A percentile compares a stretch with the other conserved stretches of the same genome.
These are phyloP conservation scores for Cavia aperea DNA, from an alignment of 2,113 vertebrate genomes.

Conservation along the genomic window DNA sequence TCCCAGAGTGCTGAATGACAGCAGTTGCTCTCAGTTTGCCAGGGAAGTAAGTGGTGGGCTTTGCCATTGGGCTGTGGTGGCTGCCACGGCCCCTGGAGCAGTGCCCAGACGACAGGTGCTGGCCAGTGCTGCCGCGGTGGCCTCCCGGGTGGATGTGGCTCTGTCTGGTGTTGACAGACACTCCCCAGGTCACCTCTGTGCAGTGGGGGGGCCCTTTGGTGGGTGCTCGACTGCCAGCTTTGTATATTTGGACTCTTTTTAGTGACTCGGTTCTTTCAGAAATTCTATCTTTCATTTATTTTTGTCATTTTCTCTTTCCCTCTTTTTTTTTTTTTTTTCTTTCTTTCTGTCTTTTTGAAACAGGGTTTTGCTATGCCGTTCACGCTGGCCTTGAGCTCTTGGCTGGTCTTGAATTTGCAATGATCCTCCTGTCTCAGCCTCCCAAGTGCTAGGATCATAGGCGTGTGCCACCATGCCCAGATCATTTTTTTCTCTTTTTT, in stretches of 20 bases:
- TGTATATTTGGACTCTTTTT: not conserved
- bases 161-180: not conserved
- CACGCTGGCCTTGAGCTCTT: no score
- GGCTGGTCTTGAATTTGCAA: no score
- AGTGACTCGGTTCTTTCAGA: not conserved
- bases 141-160: not conserved
- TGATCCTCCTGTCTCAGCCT: no score
- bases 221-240: not conserved
- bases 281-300: not conserved
- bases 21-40: not conserved
- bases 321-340: no score
- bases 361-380: no score
- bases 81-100: not conserved
- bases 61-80: not conserved
- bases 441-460: no score
- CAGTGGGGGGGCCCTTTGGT: not conserved
- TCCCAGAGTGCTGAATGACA: not conserved
- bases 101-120: not conserved
- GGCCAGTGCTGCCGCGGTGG: not conserved
- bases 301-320: not conserved
- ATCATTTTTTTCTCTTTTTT: not conserved
- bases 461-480: not conserved
- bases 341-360: no score
- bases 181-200: not conserved
- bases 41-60: no score